A percentile compares a stretch with the other conserved stretches of the same genome.
Conservation (phyloP, 2,888 invertebrate species). For the Hirtodrosophila alboralis region DNA sequence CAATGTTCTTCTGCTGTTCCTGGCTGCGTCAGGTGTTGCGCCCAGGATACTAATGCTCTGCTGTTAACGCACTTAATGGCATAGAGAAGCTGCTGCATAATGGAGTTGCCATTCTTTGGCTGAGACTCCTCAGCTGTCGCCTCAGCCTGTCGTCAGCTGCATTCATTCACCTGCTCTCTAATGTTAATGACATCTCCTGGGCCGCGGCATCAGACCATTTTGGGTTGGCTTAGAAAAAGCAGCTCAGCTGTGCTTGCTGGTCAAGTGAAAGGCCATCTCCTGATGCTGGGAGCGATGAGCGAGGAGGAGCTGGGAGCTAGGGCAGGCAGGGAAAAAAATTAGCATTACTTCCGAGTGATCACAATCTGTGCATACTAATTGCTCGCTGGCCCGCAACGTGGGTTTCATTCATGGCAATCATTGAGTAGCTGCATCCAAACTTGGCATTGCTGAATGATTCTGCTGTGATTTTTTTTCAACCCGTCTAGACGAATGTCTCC, state of each 20-base stretch:
- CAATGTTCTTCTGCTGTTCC: slow-evolving; percentile 9
- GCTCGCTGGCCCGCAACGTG: slow-evolving; percentile 53
- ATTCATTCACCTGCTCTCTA: slow-evolving; percentile 75
- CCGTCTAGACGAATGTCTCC: slow-evolving; percentile 69
- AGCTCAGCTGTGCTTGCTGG: slow-evolving; percentile 43
- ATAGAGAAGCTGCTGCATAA: slow-evolving; percentile 67
- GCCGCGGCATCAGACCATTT: slow-evolving; percentile 69
- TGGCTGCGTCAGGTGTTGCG: slow-evolving; percentile 69
- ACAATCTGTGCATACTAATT: slow-evolving; percentile 84
- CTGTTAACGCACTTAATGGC: slow-evolving; percentile 70
- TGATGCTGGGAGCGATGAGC: not conserved
- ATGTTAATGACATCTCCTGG: slow-evolving; percentile 77
- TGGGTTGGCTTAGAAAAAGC: slow-evolving; percentile 56
- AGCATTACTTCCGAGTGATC: slow-evolving; percentile 84
- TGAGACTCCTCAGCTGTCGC: slow-evolving; percentile 13
- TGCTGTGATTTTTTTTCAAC: slow-evolving; percentile 71
- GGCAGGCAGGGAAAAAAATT: slow-evolving; percentile 58
- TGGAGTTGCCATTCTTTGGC: slow-evolving; percentile 38
- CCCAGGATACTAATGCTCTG: slow-evolving; percentile 67
- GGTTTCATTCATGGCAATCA: slow-evolving; percentile 78
- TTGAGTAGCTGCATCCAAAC: slow-evolving; percentile 72
- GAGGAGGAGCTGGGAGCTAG: slow-evolving; percentile 1
- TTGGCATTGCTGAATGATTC: slow-evolving; percentile 76
- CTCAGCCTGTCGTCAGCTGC: slow-evolving; percentile 56
- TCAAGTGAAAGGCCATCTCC: slow-evolving; percentile 55